Conservation (phyloP, 2,113 vertebrate genomes). For the Noctilio leporinus region DNA sequence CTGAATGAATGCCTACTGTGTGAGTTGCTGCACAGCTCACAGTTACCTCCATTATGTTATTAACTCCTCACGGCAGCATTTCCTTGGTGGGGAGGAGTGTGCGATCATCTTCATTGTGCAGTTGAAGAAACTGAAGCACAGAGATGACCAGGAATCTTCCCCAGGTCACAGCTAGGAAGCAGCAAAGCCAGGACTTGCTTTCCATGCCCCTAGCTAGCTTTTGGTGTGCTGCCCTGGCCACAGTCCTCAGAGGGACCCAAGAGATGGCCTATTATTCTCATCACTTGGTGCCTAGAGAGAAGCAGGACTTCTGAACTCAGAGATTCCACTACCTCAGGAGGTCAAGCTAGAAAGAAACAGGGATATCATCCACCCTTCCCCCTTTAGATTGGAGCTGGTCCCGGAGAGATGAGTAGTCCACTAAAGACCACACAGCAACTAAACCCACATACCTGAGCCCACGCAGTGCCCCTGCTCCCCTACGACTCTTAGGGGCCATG, state of each 20-base stretch:
- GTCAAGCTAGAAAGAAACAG: background rate
- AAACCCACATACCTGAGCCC: background rate
- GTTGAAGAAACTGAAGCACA: conserved; percentile 9
- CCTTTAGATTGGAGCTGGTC: background rate
- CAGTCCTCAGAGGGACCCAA: background rate
- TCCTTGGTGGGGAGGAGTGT: background rate
- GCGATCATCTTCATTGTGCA: background rate
- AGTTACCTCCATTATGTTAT: background rate
- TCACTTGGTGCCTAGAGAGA: background rate
- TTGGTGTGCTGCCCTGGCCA: background rate
- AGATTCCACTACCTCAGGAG: background rate
- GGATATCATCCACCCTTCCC: background rate
- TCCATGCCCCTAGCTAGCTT: background rate
- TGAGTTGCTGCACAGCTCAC: background rate
- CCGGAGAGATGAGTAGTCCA: background rate
- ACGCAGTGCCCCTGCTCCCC: fast-evolving
- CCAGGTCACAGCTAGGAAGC: background rate
- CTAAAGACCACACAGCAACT: background rate
- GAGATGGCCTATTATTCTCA: background rate
- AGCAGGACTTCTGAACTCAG: background rate
- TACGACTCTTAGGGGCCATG: background rate
- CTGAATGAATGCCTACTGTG: background rate
- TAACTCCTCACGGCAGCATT: background rate
- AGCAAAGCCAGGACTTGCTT: background rate
- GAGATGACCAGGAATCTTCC: background rate